These are phyloP conservation scores for Helobdella robusta DNA, from an alignment of 2,888 invertebrate species.

Conservation along the genomic window DNA sequence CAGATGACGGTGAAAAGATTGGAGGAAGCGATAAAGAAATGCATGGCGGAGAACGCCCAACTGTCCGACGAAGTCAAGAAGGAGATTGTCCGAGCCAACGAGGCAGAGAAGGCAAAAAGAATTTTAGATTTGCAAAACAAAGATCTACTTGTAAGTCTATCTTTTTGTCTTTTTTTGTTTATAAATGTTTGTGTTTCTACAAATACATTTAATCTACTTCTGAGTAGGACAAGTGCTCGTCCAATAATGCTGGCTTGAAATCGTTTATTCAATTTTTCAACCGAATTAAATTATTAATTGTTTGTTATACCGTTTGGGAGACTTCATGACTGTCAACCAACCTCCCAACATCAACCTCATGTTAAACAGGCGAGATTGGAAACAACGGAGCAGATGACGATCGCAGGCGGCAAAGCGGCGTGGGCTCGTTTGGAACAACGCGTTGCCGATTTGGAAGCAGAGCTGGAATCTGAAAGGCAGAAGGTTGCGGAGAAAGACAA, in stretches of 20 bases:
- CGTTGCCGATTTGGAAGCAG: slow-evolving; percentile 55
- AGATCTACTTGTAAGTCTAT: slow-evolving; percentile 79
- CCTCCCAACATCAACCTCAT: slow-evolving; percentile 70
- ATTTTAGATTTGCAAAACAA: slow-evolving; percentile 94
- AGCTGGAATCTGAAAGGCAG: slow-evolving; percentile 94
- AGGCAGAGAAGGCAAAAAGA: slow-evolving; percentile 95
- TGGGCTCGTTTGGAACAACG: slow-evolving; percentile 92
- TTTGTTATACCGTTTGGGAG: too few species aligned
- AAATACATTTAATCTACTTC: background rate
- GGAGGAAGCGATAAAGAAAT: slow-evolving; percentile 62
- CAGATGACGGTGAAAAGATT: slow-evolving; percentile 96
- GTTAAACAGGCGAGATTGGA: slow-evolving; percentile 15
- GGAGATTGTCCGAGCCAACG: slow-evolving; percentile 96
- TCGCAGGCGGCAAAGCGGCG: slow-evolving; percentile 97
- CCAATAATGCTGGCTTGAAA: too few species aligned
- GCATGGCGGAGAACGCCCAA: slow-evolving; percentile 72
- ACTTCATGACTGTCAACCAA: slow-evolving; percentile 98
- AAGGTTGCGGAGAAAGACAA: slow-evolving; percentile 97
- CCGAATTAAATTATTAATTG: too few species aligned
- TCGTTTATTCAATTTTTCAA: too few species aligned
- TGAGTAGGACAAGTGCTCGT: slow-evolving; percentile 84
- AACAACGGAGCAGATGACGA: slow-evolving; percentile 89
- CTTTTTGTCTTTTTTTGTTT: background rate
- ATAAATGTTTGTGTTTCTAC: background rate
- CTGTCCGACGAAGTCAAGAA: slow-evolving; percentile 96